Evolutionary conservation across 2,797 vertebrate genomes (phyloP), one percentile per base, ranked within the genome.

Genomic region (Cyprinodon diabolis): DNA sequence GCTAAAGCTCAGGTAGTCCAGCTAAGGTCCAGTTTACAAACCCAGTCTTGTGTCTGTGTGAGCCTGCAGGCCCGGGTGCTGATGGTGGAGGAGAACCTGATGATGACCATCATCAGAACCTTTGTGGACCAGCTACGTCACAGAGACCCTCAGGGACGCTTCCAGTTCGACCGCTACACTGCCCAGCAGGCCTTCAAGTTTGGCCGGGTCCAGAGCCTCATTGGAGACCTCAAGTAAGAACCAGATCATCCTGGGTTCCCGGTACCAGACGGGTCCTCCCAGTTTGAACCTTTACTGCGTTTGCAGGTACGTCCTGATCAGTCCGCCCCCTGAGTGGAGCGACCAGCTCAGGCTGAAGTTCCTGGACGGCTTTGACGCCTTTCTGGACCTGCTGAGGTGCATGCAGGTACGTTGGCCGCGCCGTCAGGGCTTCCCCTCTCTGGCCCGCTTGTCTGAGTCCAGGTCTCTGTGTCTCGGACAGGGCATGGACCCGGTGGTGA

Each of bases 401-500:
- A 99, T 99, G 97, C 98, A 99, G 96, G 98, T 99, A 92, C 82
- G 3, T 19, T n/a, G 4, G 48, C 43, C 14, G 23, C 56, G 12
- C 45, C 37, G 6, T 7, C 45, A 21, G 1, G 4, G 2, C 1
- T 71, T 30, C 10, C 72, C 45, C 45, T 73, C 23, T 62, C 25
- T 1, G 57, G 15, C 7, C 60, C 6, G 6, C n/a, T 25, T 37
- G 25, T 71, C 54, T 76, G 4, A 56, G 49, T 8, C 10, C 13
- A 48, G 45, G 13, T 54, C 23, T 74, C 2, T 30, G n/a, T 66
- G 21, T 66, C 60, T 57, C 6, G 75, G 8, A 78, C 74, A 99
- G 98, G 98, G 97, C 37, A 99, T 99, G 98, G 98, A 99, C 89
- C 97, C 98, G 0, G 96, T 99, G 86, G 96, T 97, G 62, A 95